These are phyloP conservation scores for Cetonia aurata DNA, from an alignment of 2,888 invertebrate genomes.

Conservation along the genomic window DNA sequence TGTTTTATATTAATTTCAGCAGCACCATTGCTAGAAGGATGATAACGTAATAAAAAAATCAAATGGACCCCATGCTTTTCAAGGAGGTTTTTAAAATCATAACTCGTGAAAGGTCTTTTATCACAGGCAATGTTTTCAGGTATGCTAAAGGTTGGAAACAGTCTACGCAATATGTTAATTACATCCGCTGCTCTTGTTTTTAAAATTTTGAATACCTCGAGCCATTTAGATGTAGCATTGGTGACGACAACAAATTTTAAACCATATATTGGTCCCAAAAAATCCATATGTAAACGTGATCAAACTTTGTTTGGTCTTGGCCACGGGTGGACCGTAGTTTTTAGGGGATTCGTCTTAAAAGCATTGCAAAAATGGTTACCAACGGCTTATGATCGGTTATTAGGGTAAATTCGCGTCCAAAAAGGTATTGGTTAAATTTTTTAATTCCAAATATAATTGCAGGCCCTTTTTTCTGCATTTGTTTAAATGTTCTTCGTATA, in stretches of 20 bases:
- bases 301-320: not conserved
- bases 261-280: constrained; percentile 3
- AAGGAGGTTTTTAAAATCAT: constrained; percentile 1
- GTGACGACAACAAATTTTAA: constrained; percentile 9
- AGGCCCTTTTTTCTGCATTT: no score
- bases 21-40: no score
- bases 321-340: constrained; percentile 4
- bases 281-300: constrained; percentile 10
- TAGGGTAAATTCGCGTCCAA: no score
- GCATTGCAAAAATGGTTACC: not conserved
- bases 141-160: constrained; percentile 3
- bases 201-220: not conserved
- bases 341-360: not conserved
- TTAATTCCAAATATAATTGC: no score
- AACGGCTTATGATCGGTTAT: no score
- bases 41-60: not conserved
- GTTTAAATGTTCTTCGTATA: no score
- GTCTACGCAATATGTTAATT: constrained; percentile 2
- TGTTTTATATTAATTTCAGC: constrained; percentile 5
- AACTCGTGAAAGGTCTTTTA: not conserved
- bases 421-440: no score
- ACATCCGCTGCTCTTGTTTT: not conserved
- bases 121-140: constrained; percentile 2
- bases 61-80: not conserved
- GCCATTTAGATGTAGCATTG: constrained; percentile 3